These are phyloP conservation scores for Abramis brama DNA, from an alignment of 2,113 vertebrate species.

Conservation along the genomic window DNA sequence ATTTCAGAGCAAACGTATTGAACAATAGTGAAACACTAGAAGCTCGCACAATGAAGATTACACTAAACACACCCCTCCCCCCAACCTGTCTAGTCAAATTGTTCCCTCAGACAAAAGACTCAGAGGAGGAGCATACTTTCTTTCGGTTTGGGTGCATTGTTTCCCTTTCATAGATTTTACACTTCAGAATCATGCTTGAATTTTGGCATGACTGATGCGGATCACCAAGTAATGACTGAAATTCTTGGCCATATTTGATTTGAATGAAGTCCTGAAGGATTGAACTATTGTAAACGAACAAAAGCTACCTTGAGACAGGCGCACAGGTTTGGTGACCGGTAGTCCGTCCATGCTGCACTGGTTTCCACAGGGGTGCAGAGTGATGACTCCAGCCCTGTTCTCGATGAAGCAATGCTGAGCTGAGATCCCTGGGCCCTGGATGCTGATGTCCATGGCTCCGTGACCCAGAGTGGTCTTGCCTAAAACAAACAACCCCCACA, in stretches of 20 bases:
- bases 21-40: slow-evolving; percentile 20
- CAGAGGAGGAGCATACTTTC: background rate
- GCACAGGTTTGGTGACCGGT: slow-evolving; percentile 76
- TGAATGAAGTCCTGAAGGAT: background rate
- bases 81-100: slow-evolving; percentile 43
- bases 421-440: slow-evolving; percentile 86
- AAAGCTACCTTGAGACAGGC: slow-evolving; percentile 89
- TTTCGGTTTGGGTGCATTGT: background rate
- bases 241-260: background rate
- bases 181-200: background rate
- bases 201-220: background rate
- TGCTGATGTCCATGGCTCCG: slow-evolving; percentile 80
- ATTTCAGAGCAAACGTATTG: background rate
- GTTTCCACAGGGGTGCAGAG: slow-evolving; percentile 89
- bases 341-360: slow-evolving; percentile 85
- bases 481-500: slow-evolving; percentile 61
- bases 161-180: slow-evolving; percentile 38
- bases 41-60: slow-evolving; percentile 40
- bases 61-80: slow-evolving; percentile 40
- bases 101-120: slow-evolving; percentile 40
- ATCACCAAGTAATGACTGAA: background rate
- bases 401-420: slow-evolving; percentile 93
- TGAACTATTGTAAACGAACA: background rate
- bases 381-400: slow-evolving; percentile 82
- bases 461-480: slow-evolving; percentile 87